These are phyloP conservation scores for Dioctria rufipes DNA, from an alignment of 2,888 invertebrate species.

Conservation along the genomic window DNA sequence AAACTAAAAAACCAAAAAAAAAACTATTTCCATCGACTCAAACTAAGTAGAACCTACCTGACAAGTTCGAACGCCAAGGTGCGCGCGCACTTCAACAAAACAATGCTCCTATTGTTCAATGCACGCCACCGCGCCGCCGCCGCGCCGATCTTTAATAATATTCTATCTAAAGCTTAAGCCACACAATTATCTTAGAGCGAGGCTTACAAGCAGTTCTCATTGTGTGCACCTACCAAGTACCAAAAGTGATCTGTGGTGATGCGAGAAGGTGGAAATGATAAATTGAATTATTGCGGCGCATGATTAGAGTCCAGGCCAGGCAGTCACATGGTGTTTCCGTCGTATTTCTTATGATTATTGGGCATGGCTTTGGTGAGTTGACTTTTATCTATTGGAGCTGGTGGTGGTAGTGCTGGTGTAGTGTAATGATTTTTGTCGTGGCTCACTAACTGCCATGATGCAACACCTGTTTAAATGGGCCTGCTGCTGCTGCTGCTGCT, in stretches of 20 bases:
- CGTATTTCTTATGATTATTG: not conserved
- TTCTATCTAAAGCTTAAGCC: not conserved
- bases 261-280: constrained; percentile 32
- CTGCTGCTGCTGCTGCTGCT: not conserved
- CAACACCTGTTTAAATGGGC: constrained; percentile 30
- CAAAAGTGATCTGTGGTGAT: too few relatives aligned
- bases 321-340: not conserved
- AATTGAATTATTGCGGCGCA: constrained; percentile 28
- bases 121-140: not conserved
- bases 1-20: not conserved
- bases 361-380: not conserved
- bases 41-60: constrained; percentile 23
- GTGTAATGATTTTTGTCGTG: not conserved
- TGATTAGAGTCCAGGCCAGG: constrained; percentile 1
- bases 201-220: not conserved
- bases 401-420: not conserved
- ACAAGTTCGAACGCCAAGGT: constrained; percentile 4
- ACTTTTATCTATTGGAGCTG: too few relatives aligned
- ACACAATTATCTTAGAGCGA: not conserved
- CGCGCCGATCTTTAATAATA: not conserved
- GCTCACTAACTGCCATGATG: not conserved
- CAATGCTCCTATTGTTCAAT: constrained; percentile 36
- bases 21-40: not conserved
- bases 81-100: constrained; percentile 16
- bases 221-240: not conserved